Base-by-base conservation (phyloP, 2,888 invertebrate genomes). In the Pandemis cinnamomeana region DNA sequence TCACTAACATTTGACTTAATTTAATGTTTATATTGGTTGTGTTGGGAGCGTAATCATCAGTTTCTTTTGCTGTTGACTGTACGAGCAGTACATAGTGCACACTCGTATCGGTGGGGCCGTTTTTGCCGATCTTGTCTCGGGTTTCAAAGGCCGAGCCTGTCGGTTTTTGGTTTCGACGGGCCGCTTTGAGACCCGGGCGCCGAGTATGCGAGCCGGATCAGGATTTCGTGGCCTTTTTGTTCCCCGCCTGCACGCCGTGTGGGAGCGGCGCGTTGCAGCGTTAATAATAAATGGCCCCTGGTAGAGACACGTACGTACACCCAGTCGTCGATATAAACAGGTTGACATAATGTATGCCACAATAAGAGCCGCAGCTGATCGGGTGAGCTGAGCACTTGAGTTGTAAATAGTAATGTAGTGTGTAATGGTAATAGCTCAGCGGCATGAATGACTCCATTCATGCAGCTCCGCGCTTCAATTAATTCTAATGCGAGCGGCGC, bases 371-470 rank as follows among this genome's bases (percentile, higher is more conserved):
- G 51, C 71, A 71, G 67, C 71, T 67, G 71, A 66, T 66, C 48
- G 69, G 62, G 53, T 63, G 51, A 53, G 58, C 69, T 63, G 51
- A 53, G 58, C 69, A 51, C 8, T 46, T 15, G 60, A 51, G 67
- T 67, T 51, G 66, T 51, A 42, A 53, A 48, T 69, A 48, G 69
- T 42, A 42, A 46, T 42, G 48, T 44, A 63, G 61, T 41, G 58
- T 71, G 71, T 66, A 71, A 71, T 71, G 60, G 66, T 66, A 71
- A 71, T 71, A 66, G 58, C 71, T 55, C 51, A n/a, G 42, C 66
- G 58, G 61, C 13, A 36, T 73, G 73, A 73, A 73, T 66, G 73
- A 51, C 64, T 73, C 69, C 73, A 70, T 73, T 73, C 64, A 73
- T 53, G 64, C 64, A 27, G 70, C 63, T 46, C 71, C 15, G 27